A percentile compares a stretch with the other conserved stretches of the same genome.
Evolutionary conservation across 2,888 invertebrate genomes (phyloP).

Genomic region (Pandemis heparana): DNA sequence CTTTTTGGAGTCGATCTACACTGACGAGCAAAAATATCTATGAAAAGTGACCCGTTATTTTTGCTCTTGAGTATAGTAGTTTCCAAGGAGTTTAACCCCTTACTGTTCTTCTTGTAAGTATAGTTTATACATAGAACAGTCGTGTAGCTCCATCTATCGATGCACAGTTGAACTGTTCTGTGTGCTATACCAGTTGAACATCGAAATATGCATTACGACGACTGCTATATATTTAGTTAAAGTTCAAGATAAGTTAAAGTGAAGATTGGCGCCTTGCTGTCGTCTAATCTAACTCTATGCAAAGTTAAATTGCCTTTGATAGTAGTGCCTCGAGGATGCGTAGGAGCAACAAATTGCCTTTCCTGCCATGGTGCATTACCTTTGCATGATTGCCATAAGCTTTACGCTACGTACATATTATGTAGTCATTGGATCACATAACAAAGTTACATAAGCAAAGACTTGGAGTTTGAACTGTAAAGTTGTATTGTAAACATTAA

Average conservation of each 20-base stretch:
- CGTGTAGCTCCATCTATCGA: no score
- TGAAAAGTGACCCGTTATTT: no score
- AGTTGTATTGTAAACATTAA: no score
- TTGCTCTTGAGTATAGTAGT: no score
- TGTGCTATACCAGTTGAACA: no score
- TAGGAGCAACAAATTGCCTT: conserved; percentile 55
- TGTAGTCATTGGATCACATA: neutral
- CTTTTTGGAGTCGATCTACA: no score
- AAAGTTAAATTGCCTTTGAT: conserved; percentile 32
- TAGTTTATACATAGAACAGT: no score
- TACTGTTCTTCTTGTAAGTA: no score
- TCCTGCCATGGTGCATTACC: conserved; percentile 52
- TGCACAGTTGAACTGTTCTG: no score
- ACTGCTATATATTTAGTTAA: neutral
- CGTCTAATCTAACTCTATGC: conserved; percentile 54
- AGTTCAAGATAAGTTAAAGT: conserved; percentile 51
- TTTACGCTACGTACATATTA: neutral
- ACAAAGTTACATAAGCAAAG: neutral
- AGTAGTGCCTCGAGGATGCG: conserved; percentile 50
- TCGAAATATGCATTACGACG: neutral
- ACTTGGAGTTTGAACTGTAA: neutral
- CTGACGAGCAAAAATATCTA: no score
- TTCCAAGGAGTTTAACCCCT: no score
- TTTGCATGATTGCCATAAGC: conserved; percentile 50
- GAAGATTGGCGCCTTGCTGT: conserved; percentile 55